Base-by-base conservation (phyloP, 1,140 invertebrate genomes). In the Drosophila paulistorum region DNA sequence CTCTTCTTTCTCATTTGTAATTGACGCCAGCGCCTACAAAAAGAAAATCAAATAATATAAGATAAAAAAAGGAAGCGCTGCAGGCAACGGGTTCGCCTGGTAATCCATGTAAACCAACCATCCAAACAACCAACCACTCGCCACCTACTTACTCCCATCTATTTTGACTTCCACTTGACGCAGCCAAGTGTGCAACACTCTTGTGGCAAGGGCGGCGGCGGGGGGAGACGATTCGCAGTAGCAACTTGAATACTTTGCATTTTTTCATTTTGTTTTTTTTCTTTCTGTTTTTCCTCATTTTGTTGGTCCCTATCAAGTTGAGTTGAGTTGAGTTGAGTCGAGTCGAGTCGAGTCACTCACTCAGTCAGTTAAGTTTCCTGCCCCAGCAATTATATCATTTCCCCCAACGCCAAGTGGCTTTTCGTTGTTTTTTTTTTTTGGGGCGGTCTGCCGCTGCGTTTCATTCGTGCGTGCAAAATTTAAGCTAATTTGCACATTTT, bases 331-430 rank as follows among this genome's bases (percentile, higher is more conserved):
- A 62, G 79, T 67, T 35, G 60, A 69, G 72, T 69, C 9, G 72
- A 74, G 72, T 69, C 9, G 72, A 74, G 72, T 83, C 20, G 76
- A 84, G 73, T 81, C 74, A 74, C 78, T 86, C 79, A 82, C 79
- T 79, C 79, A 87, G 71, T 87, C 71, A 86, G 79, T 87, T 87
- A 82, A 79, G 83, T 79, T 85, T 85, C 83, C 82, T 86, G 82
- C 75, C 79, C 71, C 83, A 85, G 83, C 82, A 87, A 85, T 85
- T 85, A 85, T 85, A 87, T 87, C 82, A 85, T 85, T 85, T 85
- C 75, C 83, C 79, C 82, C 71, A 51, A 81, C 73, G 68, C 75
- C 82, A 75, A 70, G 62, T 80, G 65, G 42, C 37, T 62, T 57
- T 33, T 30, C 33, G 17, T 17, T 17, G 17, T 55, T 55, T n/a